A percentile compares a stretch with the other conserved stretches of the same genome.
Evolutionary conservation across 2,113 vertebrate species (phyloP).

Genomic region (Piprites chloris): DNA sequence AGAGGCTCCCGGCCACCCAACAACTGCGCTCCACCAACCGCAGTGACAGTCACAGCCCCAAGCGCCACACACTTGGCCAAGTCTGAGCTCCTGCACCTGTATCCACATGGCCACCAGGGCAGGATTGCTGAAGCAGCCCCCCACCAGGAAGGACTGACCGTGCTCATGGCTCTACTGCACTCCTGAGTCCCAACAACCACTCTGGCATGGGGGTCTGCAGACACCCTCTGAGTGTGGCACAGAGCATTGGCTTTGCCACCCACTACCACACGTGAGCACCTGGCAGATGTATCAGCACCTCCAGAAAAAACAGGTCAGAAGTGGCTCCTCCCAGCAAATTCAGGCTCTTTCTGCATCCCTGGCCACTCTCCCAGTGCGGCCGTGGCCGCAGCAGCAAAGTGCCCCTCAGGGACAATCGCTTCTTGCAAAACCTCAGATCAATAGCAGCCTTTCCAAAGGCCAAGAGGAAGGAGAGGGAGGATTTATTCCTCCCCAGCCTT

Average conservation of each 20-base stretch:
- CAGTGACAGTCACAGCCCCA: not conserved
- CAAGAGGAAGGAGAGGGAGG: not conserved
- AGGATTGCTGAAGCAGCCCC: not conserved
- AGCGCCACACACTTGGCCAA: not conserved
- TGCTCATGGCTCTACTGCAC: rapidly evolving
- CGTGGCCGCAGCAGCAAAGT: not conserved
- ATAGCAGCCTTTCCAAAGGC: not conserved
- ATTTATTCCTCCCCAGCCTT: not conserved
- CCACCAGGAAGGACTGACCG: not conserved
- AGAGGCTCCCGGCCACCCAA: not conserved
- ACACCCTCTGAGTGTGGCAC: not conserved
- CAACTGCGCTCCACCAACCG: rapidly evolving
- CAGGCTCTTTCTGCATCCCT: not conserved
- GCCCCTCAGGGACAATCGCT: not conserved
- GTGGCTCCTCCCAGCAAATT: not conserved
- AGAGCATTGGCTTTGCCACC: not conserved
- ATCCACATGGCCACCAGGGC: rapidly evolving
- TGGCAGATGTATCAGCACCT: not conserved
- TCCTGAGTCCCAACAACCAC: not conserved
- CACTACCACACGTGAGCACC: not conserved
- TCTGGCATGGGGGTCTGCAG: not conserved
- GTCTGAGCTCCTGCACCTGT: not conserved
- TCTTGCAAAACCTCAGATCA: not conserved
- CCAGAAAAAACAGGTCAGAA: not conserved
- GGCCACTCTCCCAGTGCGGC: not conserved